phyloP scores from a whole-genome alignment of 2,797 vertebrate species.

The Squalus acanthias region DNA sequence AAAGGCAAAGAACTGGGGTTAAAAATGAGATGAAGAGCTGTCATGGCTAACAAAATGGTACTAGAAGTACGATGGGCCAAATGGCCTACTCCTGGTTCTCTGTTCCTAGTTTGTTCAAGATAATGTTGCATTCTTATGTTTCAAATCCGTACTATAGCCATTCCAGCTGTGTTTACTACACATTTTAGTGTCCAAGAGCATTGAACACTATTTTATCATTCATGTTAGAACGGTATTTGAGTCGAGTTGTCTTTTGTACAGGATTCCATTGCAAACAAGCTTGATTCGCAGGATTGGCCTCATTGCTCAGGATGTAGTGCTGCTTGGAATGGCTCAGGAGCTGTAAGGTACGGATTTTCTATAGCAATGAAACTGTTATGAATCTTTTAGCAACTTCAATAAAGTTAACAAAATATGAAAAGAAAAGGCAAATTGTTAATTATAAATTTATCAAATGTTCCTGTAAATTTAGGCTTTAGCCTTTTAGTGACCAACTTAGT shows the following conservation, averaged over 20 bases:
- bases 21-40: neutral
- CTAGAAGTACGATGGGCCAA: neutral
- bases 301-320: constrained; percentile 81
- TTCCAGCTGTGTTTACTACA: neutral
- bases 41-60: neutral
- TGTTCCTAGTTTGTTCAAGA: neutral
- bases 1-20: neutral
- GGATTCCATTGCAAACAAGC: constrained; percentile 92
- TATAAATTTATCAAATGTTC: neutral
- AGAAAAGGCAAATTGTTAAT: neutral
- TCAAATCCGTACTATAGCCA: neutral
- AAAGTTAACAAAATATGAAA: neutral
- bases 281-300: constrained; percentile 85
- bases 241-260: constrained; percentile 46
- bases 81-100: neutral
- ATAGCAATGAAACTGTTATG: neutral
- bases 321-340: constrained; percentile 89
- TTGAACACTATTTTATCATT: neutral
- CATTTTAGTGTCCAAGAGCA: too few species aligned
- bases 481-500: neutral
- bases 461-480: neutral
- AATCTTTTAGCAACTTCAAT: neutral
- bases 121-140: neutral
- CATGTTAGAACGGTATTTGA: neutral
- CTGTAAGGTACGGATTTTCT: constrained; percentile 71